Base-by-base conservation (phyloP, 2,888 invertebrate species). In the Heliothis peltigera region DNA sequence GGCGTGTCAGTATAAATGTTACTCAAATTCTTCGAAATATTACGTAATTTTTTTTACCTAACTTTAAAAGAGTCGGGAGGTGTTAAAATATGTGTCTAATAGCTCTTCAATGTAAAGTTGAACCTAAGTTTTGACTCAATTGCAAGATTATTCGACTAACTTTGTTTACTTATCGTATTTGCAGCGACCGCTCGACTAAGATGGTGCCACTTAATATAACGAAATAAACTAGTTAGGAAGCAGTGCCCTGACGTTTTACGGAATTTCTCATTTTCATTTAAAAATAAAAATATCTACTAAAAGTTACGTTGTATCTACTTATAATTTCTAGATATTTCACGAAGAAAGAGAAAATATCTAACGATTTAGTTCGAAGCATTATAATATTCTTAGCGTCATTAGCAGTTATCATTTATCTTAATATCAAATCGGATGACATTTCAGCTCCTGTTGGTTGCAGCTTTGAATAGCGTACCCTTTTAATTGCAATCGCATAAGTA, bases 91-190 rank as follows among this genome's bases (percentile, higher is more conserved):
- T 58, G 64, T 43, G 44, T 55, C 47, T 65, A 18, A 46, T 63
- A 77, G 79, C 81, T 82, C 79, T 80, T 81, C 79, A 82, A 86
- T 6, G n/a, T 39, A 84, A 85, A 80, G 78, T 86, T 80, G 80
- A 77, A 39, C 78, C 51, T 84, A 88, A 89, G 82, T 88, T 85
- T 84, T 88, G 84, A 85, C 85, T 85, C 87, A 89, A 89, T 87
- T 88, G 88, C 85, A 80, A 87, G 89, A 89, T 89, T 89, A 88
- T 83, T 84, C 86, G 78, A 83, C 81, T 87, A 86, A 86, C 82
- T 84, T 84, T 76, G 85, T 83, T 85, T 85, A 87, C 88, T 88
- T 89, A 88, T 88, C 88, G 87, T 87, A 84, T 87, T 86, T 82
- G 84, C 87, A 82, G 83, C 84, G 77, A 79, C 83, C 83, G 73